Evolutionary conservation across 2,797 vertebrate species (phyloP), one percentile per base, ranked within the genome.

Genomic region (Hoplostethus mediterraneus): DNA sequence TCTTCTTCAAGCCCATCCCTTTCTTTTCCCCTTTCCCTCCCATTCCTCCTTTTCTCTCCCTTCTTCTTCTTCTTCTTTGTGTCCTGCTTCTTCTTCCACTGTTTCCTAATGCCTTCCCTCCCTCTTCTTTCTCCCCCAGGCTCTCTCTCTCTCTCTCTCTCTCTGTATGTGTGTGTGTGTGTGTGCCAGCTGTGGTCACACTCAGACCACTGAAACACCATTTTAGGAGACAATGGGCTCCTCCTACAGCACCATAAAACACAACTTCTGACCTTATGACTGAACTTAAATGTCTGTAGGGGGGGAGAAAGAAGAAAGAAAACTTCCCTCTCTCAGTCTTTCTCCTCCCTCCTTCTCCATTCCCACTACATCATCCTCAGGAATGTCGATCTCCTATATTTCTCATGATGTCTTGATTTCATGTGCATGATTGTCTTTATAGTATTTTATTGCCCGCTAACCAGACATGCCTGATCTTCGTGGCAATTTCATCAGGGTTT

Each of bases 221-320:
- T 91, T 89, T 87, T 84, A 88, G 75, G 85, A 90, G 78, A 82
- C 81, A 83, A 82, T 67, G 68, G 79, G 68, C 83, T 81, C 82
- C 81, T 89, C 86, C 88, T 63, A 62, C 78, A 60, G 14, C 21
- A 48, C 73, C 67, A 64, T 82, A 76, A 83, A 88, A 73, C 77
- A 81, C 64, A 65, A 67, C 67, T 63, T 55, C 65, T 40, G 62
- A 56, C 53, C 69, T 54, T 4, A 44, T 0, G 10, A 7, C 49
- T 78, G 52, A 68, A 78, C 62, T 68, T 47, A 12, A 67, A 47
- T 30, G 49, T 71, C 68, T 71, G 68, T 7, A 62, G 44, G 42
- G 4, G 10, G 3, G 0, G 14, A 40, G 45, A 33, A 25, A 52
- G 1, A 28, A 28, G 3, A 53, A 12, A 28, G 11, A 5, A 53